Percentiles rank a stretch among this genome's conserved stretches.
These are phyloP conservation scores for Falco biarmicus DNA, from an alignment of 2,797 vertebrate genomes.

Conservation along the genomic window DNA sequence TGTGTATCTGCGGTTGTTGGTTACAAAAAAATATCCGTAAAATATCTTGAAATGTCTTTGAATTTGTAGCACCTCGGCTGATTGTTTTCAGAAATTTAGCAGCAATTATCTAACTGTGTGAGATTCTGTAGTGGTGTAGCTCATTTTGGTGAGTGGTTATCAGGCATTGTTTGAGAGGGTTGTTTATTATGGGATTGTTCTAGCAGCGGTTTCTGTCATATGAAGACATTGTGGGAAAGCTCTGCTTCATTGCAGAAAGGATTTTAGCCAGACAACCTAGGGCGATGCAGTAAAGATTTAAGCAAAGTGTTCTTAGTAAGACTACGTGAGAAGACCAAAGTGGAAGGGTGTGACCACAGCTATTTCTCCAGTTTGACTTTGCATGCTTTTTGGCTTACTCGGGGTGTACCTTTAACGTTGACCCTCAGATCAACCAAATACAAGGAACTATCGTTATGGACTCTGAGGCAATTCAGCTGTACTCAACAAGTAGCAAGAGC, in stretches of 20 bases:
- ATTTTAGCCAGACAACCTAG: not conserved
- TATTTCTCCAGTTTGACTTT: not conserved
- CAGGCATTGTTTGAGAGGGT: not conserved
- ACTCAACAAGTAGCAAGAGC: not conserved
- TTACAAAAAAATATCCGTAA: not conserved
- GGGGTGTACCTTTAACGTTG: not conserved
- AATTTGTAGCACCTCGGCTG: not conserved
- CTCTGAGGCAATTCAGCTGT: not conserved
- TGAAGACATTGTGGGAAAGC: not conserved
- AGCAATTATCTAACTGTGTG: not conserved
- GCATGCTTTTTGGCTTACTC: not conserved
- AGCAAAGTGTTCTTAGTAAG: not conserved
- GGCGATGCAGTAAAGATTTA: not conserved
- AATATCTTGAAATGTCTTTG: not conserved
- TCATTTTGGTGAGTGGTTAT: not conserved
- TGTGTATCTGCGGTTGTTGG: slow-evolving; percentile 10
- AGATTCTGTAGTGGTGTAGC: not conserved
- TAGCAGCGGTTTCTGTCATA: not conserved
- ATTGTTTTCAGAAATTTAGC: not conserved
- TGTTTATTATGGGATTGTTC: not conserved
- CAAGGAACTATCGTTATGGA: accelerated
- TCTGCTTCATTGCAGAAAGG: not conserved
- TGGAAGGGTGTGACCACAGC: not conserved
- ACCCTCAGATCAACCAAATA: not conserved
- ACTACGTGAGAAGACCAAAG: not conserved